These are phyloP conservation scores for Polia nebulosa DNA, from an alignment of 2,888 invertebrate species.

Conservation along the genomic window DNA sequence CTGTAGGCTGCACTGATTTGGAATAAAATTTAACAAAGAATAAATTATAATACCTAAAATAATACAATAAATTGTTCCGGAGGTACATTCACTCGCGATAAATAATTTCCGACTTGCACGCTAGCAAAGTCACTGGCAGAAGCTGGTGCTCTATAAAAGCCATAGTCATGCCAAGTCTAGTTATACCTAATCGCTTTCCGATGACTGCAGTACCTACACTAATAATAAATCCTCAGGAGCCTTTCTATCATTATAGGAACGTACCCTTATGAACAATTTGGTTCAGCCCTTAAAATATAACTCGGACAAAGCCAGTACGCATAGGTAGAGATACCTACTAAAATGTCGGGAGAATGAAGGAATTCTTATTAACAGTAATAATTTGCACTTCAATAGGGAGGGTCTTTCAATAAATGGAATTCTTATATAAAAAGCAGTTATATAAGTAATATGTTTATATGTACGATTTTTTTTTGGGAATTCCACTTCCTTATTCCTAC, in stretches of 20 bases:
- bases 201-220: not conserved
- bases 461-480: too few species aligned
- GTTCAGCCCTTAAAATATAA: slow-evolving; percentile 17
- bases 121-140: not conserved
- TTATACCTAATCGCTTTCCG: not conserved
- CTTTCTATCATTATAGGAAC: slow-evolving; percentile 2
- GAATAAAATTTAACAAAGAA: too few species aligned
- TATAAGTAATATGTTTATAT: too few species aligned
- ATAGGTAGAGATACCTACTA: not conserved
- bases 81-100: too few species aligned
- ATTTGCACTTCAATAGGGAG: slow-evolving; percentile 38
- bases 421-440: slow-evolving; percentile 2
- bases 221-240: slow-evolving; percentile 1
- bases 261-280: not conserved
- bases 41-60: too few species aligned
- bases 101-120: not conserved
- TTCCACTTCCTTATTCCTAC: not conserved
- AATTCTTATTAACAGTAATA: slow-evolving; percentile 36
- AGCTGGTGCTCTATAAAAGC: not conserved
- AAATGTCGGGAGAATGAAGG: slow-evolving; percentile 4
- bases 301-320: slow-evolving; percentile 6
- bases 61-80: too few species aligned
- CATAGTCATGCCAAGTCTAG: not conserved
- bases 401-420: slow-evolving; percentile 15
- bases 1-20: not conserved